phyloP scores from a whole-genome alignment of 2,888 invertebrate genomes.

The Protophormia terraenovae region DNA sequence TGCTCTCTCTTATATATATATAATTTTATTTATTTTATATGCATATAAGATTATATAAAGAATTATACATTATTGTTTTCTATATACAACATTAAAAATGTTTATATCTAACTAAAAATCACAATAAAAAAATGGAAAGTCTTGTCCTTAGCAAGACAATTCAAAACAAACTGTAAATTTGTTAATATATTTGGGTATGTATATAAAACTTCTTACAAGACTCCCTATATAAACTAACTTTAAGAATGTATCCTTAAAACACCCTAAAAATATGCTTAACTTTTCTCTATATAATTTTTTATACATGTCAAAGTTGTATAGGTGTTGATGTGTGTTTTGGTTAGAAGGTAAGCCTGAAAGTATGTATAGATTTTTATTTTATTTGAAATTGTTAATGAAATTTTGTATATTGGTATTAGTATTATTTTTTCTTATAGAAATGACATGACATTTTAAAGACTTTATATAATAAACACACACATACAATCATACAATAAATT shows the following conservation, averaged over 20 bases:
- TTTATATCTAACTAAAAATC: not conserved
- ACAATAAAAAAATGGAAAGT: not conserved
- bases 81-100: not conserved
- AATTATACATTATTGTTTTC: conserved; percentile 26
- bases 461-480: conserved; percentile 10
- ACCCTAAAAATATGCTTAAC: conserved; percentile 29
- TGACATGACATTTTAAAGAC: conserved; percentile 44
- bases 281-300: not conserved
- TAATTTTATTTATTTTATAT: conserved; percentile 17
- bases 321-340: not conserved
- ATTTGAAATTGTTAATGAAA: conserved; percentile 58
- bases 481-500: not conserved
- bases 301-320: not conserved
- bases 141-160: not conserved
- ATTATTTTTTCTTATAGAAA: conserved; percentile 2
- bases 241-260: not conserved
- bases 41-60: conserved; percentile 14
- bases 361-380: conserved; percentile 11
- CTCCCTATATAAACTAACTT: no score
- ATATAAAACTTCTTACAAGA: no score
- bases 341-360: no score
- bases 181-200: not conserved
- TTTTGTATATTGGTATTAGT: conserved; percentile 41
- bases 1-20: not conserved
- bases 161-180: conserved; percentile 5